phyloP scores from a whole-genome alignment of 92 coral and sea anemone genomes.

The Galaxea fascicularis region DNA sequence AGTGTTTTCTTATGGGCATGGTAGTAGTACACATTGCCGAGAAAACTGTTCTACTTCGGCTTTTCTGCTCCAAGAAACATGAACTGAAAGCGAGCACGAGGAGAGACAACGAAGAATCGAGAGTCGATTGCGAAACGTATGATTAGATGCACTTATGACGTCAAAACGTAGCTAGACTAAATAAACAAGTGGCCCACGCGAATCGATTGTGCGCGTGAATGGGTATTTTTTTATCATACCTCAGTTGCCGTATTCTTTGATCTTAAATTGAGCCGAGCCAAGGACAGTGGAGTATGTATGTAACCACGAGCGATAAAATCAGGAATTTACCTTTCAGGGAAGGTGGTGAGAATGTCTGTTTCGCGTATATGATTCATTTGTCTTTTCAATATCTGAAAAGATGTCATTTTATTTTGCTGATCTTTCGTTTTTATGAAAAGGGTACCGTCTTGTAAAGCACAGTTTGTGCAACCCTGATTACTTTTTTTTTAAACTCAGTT shows the following conservation, averaged over 20 bases:
- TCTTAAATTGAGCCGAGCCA: background rate
- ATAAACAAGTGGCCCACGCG: background rate
- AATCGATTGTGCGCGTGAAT: background rate
- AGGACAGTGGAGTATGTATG: background rate
- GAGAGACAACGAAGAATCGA: background rate
- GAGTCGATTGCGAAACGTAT: background rate
- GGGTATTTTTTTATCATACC: background rate
- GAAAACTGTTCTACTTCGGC: no score
- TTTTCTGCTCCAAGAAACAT: no score
- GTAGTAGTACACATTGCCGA: no score
- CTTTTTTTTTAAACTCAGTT: background rate
- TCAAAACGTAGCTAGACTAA: background rate
- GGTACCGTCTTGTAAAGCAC: background rate
- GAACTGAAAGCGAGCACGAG: background rate
- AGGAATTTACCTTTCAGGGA: background rate
- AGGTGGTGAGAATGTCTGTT: slow-evolving; percentile 3
- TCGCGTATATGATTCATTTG: background rate
- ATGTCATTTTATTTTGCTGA: background rate
- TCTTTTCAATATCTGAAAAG: background rate
- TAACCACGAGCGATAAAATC: background rate
- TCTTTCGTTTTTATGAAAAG: background rate
- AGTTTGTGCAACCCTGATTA: background rate
- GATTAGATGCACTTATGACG: slow-evolving; percentile 1
- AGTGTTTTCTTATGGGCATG: no score
- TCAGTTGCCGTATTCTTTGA: background rate